Evolutionary conservation across 2,113 vertebrate species (phyloP), one percentile per base, ranked within the genome.

Genomic region (Panthera uncia): DNA sequence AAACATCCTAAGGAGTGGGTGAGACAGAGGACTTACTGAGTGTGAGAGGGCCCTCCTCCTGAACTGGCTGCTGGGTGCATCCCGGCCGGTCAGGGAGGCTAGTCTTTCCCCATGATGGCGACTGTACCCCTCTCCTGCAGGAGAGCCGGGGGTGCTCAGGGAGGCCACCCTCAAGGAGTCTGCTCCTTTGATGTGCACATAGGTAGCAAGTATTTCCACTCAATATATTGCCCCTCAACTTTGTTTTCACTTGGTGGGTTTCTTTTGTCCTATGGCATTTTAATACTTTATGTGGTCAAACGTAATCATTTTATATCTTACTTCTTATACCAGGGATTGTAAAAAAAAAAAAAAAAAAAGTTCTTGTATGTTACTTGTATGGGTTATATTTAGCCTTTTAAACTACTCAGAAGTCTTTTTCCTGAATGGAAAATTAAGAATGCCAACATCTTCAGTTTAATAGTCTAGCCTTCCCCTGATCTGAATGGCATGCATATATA

Each of bases 1-100:
- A 99, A 74, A 99, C 98, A 10, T 99, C 99, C 99, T 99, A 97
- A 81, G 48, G 80, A 65, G 41, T 25, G 45, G 41, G 81, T 2
- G 15, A 95, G 91, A 91, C 21, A 80, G 33, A 65, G 14, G 50
- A 65, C 14, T 81, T 52, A 61, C 45, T 3, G 0, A 48, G 23
- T 4, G 12, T 12, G 25, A 76, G 65, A 78, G 55, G n/a, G 80
- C 23, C 25, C 6, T 63, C 50, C 41, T 38, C 23, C 25, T 57
- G 33, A 48, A 50, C 78, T 19, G 27, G 13, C 7, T 36, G 38
- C 79, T 78, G 18, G 36, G 33, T 15, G 8, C 33, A 1, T 52
- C 50, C 9, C 9, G 31, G 33, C 5, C 7, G 52, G 18, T n/a
- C 11, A 14, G 8, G 29, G 10, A 27, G 8, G 9, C 0, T 5